A percentile compares a stretch with the other conserved stretches of the same genome.
These are phyloP conservation scores for Halcyon senegalensis DNA, from an alignment of 2,113 vertebrate species.

Conservation along the genomic window DNA sequence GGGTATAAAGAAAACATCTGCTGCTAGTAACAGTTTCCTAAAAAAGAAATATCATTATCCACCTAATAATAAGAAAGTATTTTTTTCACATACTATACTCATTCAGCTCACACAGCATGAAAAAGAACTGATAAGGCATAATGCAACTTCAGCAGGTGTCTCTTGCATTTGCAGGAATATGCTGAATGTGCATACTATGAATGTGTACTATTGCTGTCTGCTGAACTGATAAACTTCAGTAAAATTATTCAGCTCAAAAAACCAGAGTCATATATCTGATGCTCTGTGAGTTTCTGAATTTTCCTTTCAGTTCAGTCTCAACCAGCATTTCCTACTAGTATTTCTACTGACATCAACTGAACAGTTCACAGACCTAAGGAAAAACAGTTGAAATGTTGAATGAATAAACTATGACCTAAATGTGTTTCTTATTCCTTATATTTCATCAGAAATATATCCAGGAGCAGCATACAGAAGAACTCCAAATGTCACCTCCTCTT, in stretches of 20 bases:
- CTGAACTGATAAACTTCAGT: constrained; percentile 27
- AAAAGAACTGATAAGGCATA: constrained; percentile 15
- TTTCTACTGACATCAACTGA: not conserved
- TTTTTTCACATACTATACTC: not conserved
- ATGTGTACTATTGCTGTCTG: not conserved
- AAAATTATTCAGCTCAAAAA: constrained; percentile 15
- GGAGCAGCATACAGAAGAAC: not conserved
- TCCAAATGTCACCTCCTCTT: not conserved
- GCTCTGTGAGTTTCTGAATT: not conserved
- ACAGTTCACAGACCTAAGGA: not conserved
- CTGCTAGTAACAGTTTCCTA: constrained; percentile 2
- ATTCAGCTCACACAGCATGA: not conserved
- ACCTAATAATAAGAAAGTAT: not conserved
- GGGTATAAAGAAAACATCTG: not conserved
- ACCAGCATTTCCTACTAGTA: not conserved
- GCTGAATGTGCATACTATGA: constrained; percentile 9
- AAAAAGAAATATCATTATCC: not conserved
- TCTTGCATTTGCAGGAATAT: constrained; percentile 2
- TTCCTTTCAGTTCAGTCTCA: not conserved
- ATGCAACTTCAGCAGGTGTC: not conserved
- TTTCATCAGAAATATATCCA: not conserved
- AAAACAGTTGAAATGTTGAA: not conserved
- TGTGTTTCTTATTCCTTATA: not conserved
- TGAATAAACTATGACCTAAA: not conserved
- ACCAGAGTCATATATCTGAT: not conserved